Conservation (phyloP, 2,797 vertebrate species). For the Schizothorax lantsangensis region DNA sequence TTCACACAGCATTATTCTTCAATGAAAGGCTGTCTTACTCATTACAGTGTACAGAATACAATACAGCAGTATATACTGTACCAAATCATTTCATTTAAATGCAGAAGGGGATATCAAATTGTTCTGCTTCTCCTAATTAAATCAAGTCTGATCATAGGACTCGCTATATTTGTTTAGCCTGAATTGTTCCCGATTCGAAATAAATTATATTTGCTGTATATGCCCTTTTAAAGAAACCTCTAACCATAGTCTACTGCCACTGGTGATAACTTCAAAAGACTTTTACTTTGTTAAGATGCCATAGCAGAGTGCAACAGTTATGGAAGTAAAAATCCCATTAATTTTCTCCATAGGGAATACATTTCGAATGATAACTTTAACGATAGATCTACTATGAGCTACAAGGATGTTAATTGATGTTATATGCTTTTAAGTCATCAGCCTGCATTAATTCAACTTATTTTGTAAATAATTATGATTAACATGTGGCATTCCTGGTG, state of each 20-base stretch:
- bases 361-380: background rate
- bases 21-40: background rate
- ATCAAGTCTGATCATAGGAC: conserved; percentile 4
- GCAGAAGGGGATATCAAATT: background rate
- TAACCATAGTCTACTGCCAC: background rate
- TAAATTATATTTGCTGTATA: background rate
- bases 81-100: background rate
- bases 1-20: conserved; percentile 59
- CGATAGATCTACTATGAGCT: background rate
- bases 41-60: background rate
- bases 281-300: background rate
- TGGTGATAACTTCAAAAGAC: background rate
- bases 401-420: background rate
- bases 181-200: background rate
- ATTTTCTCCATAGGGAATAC: background rate
- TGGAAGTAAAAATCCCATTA: background rate
- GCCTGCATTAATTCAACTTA: background rate
- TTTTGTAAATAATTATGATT: background rate
- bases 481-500: background rate
- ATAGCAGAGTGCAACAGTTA: background rate
- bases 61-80: background rate
- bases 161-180: background rate
- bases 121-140: background rate
- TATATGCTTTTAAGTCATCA: background rate
- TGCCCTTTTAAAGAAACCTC: background rate